Evolutionary conservation across 2,888 invertebrate species (phyloP).

Genomic region (Poecilobothrus nobilitatus): DNA sequence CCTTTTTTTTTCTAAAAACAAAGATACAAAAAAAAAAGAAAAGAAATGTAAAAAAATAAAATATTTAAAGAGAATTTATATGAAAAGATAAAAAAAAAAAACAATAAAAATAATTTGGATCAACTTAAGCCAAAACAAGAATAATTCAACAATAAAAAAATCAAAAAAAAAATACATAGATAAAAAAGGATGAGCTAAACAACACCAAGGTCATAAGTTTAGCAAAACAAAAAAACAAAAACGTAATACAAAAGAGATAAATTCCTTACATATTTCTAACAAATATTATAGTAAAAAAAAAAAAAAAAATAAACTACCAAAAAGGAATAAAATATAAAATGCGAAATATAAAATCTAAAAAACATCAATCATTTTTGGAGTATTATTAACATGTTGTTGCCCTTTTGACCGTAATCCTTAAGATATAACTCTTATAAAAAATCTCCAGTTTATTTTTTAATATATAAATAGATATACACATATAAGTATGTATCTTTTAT

Average conservation of each 20-base stretch:
- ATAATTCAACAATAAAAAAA: slow-evolving; percentile 8
- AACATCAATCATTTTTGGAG: background rate
- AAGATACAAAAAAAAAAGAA: background rate
- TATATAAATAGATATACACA: too few relatives aligned
- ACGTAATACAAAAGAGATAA: too few relatives aligned
- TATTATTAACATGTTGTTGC: slow-evolving; percentile 6
- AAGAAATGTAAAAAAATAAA: background rate
- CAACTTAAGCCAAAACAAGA: background rate
- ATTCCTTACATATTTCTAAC: too few relatives aligned
- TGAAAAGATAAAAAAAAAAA: slow-evolving; percentile 9
- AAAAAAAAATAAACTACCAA: too few relatives aligned
- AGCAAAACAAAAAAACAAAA: too few relatives aligned
- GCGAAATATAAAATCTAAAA: background rate
- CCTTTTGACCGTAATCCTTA: background rate
- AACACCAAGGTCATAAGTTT: too few relatives aligned
- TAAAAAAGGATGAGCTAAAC: background rate
- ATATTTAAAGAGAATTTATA: too few relatives aligned
- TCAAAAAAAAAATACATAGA: slow-evolving; percentile 8
- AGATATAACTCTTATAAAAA: background rate
- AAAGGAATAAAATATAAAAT: background rate
- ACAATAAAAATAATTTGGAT: slow-evolving; percentile 3
- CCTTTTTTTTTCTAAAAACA: slow-evolving; percentile 10
- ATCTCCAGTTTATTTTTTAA: too few relatives aligned
- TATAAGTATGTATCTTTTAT: too few relatives aligned
- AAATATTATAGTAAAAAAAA: background rate